Conservation (phyloP, 2,888 invertebrate genomes). For the Plebejus melissa region DNA sequence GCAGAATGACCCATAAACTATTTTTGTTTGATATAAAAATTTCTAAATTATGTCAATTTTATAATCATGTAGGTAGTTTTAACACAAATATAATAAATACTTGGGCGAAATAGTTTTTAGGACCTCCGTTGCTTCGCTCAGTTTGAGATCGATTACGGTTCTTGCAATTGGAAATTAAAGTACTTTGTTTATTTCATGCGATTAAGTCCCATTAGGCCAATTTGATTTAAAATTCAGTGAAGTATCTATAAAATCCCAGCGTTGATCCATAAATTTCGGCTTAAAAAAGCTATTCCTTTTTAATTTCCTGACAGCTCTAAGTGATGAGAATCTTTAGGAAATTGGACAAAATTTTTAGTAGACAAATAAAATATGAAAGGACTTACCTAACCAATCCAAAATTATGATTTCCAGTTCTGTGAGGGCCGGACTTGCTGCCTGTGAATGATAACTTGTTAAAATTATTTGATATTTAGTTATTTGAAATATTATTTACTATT, state of each 20-base stretch:
- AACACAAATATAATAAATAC: too few relatives aligned
- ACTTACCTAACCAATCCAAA: conserved; percentile 94
- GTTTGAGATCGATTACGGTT: neutral
- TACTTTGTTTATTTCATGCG: neutral
- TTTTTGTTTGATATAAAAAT: too few relatives aligned
- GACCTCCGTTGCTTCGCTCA: neutral
- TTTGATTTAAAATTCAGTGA: neutral
- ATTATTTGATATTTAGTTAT: neutral
- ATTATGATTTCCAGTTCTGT: conserved; percentile 97
- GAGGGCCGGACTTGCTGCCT: conserved; percentile 98
- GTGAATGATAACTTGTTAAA: conserved; percentile 47
- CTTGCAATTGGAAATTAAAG: neutral
- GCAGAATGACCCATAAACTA: too few relatives aligned
- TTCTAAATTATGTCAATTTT: too few relatives aligned
- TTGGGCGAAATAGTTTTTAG: neutral
- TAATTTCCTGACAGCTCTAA: neutral
- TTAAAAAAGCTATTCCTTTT: conserved; percentile 14
- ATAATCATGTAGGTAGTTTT: too few relatives aligned
- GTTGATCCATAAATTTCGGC: neutral
- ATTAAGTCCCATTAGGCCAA: neutral
- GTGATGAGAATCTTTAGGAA: neutral
- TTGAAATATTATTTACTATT: too few relatives aligned
- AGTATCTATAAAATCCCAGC: conserved; percentile 3
- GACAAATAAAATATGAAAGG: neutral
- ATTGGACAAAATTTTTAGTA: neutral